phyloP scores from a whole-genome alignment of 2,113 vertebrate species.

The Pavo muticus region DNA sequence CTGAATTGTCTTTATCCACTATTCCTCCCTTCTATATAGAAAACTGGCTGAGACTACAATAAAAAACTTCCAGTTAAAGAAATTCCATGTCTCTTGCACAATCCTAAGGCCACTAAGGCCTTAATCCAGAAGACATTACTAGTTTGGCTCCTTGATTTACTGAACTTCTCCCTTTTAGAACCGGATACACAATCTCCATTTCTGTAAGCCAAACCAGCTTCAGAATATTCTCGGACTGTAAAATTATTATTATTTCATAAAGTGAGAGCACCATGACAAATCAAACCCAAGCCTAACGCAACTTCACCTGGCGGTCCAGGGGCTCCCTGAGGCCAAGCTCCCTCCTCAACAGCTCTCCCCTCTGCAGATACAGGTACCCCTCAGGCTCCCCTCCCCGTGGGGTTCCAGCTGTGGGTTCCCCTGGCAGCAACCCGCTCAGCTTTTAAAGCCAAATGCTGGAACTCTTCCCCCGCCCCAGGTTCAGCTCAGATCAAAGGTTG shows the following conservation, averaged over 20 bases:
- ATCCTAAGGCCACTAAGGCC: neutral
- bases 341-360: neutral
- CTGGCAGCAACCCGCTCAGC: neutral
- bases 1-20: neutral
- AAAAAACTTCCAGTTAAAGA: neutral
- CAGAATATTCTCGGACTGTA: neutral
- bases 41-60: neutral
- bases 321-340: neutral
- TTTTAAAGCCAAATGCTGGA: conserved; percentile 34
- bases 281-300: neutral
- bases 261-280: neutral
- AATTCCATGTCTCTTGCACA: neutral
- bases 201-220: neutral
- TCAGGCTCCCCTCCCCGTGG: fast-evolving
- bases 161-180: neutral
- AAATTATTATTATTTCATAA: neutral
- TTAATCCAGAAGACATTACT: neutral
- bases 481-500: conserved; percentile 38
- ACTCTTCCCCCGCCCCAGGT: neutral
- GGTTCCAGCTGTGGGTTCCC: neutral
- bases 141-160: neutral
- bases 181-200: neutral
- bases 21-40: neutral
- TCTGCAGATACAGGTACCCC: fast-evolving
- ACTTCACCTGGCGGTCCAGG: neutral